Evolutionary conservation across 2,797 vertebrate genomes (phyloP).

Genomic region (Anniella stebbinsi): DNA sequence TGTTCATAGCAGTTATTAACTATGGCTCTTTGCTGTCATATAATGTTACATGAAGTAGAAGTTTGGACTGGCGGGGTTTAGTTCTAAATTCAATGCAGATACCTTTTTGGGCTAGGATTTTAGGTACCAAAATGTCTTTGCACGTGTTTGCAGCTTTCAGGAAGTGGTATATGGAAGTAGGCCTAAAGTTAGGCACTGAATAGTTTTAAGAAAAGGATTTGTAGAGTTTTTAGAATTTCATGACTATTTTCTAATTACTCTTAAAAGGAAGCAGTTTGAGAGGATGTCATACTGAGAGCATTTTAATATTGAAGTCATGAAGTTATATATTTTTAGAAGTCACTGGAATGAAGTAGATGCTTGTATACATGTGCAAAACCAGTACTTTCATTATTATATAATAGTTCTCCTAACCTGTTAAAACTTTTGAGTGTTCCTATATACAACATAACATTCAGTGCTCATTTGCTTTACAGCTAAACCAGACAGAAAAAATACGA

Average conservation of each 20-base stretch:
- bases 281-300: background rate
- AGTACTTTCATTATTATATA: background rate
- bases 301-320: conserved; percentile 9
- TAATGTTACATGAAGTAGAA: background rate
- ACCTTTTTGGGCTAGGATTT: background rate
- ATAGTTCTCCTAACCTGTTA: background rate
- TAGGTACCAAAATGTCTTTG: background rate
- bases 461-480: conserved; percentile 8
- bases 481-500: background rate
- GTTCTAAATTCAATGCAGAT: conserved; percentile 20
- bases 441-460: conserved; percentile 7
- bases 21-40: background rate
- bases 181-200: background rate
- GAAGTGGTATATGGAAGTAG: background rate
- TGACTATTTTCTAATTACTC: background rate
- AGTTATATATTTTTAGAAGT: background rate
- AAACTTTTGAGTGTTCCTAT: conserved; percentile 6
- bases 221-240: background rate
- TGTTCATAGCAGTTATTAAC: background rate
- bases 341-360: background rate
- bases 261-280: conserved; percentile 4
- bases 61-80: background rate
- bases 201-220: background rate
- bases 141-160: conserved; percentile 3
- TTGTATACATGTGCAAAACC: background rate